Evolutionary conservation across 2,113 vertebrate genomes (phyloP).

Genomic region (Chauna torquata): DNA sequence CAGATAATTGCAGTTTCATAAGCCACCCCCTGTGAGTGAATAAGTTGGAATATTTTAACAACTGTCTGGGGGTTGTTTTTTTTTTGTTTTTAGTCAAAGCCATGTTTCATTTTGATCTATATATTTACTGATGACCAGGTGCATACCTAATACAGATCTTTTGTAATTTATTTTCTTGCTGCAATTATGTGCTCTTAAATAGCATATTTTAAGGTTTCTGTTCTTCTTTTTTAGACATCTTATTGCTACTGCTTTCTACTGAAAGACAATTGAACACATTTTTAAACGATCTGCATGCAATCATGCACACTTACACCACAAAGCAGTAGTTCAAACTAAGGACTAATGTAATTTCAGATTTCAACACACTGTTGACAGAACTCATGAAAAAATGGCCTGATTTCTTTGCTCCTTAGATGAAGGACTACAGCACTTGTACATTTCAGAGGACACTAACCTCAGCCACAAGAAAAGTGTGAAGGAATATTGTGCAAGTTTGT

Average conservation of each 20-base stretch:
- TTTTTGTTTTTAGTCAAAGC: neutral
- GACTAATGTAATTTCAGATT: neutral
- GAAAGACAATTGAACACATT: neutral
- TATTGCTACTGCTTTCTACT: neutral
- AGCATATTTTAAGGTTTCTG: neutral
- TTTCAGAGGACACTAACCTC: neutral
- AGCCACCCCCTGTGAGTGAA: neutral
- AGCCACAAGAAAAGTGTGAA: neutral
- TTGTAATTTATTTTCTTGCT: neutral
- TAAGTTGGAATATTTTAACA: neutral
- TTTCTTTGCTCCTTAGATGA: neutral
- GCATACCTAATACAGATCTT: neutral
- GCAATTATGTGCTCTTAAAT: neutral
- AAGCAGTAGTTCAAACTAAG: neutral
- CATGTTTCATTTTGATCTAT: neutral
- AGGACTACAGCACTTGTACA: neutral
- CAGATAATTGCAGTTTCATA: neutral
- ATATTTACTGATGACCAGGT: neutral
- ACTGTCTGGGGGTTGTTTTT: neutral
- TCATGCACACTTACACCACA: neutral
- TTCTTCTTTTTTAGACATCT: neutral
- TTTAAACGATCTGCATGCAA: neutral
- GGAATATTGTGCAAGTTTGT: neutral
- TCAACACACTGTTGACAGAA: neutral
- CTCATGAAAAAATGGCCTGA: neutral